Conservation (phyloP, 2,113 vertebrate species). For the Gasterosteus aculeatus region DNA sequence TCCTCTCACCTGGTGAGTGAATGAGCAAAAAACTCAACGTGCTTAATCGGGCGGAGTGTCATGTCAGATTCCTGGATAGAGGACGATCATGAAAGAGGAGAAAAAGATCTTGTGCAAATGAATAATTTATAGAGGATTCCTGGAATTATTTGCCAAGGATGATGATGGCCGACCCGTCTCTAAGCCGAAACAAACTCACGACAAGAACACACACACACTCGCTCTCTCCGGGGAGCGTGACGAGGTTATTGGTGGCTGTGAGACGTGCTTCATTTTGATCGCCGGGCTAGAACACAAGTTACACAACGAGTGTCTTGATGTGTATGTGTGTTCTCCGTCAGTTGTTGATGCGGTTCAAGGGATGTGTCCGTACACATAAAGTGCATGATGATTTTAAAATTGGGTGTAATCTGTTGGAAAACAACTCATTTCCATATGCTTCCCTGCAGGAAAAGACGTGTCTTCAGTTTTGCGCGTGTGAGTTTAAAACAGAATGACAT, state of each 20-base stretch:
- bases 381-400: slow-evolving; percentile 31
- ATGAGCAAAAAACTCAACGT: slow-evolving; percentile 36
- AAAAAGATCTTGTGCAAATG: slow-evolving; percentile 78
- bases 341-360: slow-evolving; percentile 15
- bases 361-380: background rate
- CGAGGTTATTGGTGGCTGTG: slow-evolving; percentile 61
- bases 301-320: slow-evolving; percentile 42
- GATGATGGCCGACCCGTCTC: slow-evolving; percentile 82
- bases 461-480: slow-evolving; percentile 30
- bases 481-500: slow-evolving; percentile 56
- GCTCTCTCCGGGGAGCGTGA: slow-evolving; percentile 54
- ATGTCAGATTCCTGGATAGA: slow-evolving; percentile 55
- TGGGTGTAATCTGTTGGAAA: slow-evolving; percentile 51
- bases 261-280: slow-evolving; percentile 68
- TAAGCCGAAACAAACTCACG: slow-evolving; percentile 82
- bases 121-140: slow-evolving; percentile 85
- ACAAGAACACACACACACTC: slow-evolving; percentile 57
- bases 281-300: slow-evolving; percentile 27
- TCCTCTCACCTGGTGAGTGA: slow-evolving; percentile 57
- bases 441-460: slow-evolving; percentile 35
- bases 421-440: slow-evolving; percentile 23
- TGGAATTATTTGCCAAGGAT: slow-evolving; percentile 85
- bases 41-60: slow-evolving; percentile 40
- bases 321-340: slow-evolving; percentile 22
- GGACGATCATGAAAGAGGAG: slow-evolving; percentile 52